Evolutionary conservation across 2,113 vertebrate genomes (phyloP), one percentile per base, ranked within the genome.

Genomic region (Centrocercus urophasianus): DNA sequence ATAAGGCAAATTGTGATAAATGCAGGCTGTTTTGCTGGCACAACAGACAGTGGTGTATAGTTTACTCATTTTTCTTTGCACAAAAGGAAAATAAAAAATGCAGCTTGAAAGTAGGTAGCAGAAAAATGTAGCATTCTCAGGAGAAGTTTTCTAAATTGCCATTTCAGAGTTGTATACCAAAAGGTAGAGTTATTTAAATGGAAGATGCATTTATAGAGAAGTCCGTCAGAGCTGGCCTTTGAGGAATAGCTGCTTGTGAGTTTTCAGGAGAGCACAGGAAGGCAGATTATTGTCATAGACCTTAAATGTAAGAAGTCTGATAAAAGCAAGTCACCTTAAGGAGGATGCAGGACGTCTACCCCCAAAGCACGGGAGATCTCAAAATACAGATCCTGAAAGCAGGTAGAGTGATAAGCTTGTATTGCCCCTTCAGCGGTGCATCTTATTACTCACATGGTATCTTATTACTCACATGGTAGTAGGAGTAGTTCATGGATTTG

Each of bases 41-140:
- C 42, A 36, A 36, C 36, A 36, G 7, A 36, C 36, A 56, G 56
- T 85, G 64, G 75, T 52, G 28, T 71, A 32, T n/a, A 77, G 87
- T 88, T 89, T 96, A 92, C 92, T 92, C 89, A 63, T 64, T 94
- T 85, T 82, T 92, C 43, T 70, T 54, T 34, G 34, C 67, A 75
- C 45, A 83, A 79, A 80, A 54, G 63, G 32, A 67, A 89, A 91
- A 27, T 50, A 64, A 84, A 64, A 92, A 83, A 45, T 32, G n/a
- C 15, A 69, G 64, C 66, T 38, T 82, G 11, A 78, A 96, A 93
- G 60, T 56, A 80, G 71, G 38, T 43, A 83, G 45, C 17, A 73
- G 70, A 6, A 36, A 74, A 32, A 43, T 1, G 6, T 56, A 64
- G 34, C 2, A 0, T 40, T 15, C 32, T 84, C 48, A 73, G 59